Conservation (phyloP, 2,888 invertebrate species). For the Elaeidobius kamerunicus region DNA sequence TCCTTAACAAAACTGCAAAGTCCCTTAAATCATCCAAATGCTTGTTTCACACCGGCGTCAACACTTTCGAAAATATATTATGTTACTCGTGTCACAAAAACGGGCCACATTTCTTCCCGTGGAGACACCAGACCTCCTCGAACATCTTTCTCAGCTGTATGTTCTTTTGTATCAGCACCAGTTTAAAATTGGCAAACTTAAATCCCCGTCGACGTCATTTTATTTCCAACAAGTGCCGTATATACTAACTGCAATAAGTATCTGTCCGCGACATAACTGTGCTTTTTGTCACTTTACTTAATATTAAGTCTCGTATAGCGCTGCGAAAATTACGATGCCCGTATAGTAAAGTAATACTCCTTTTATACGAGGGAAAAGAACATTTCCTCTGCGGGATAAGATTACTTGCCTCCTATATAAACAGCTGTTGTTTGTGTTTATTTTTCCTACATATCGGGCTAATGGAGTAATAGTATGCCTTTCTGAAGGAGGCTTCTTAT, state of each 20-base stretch:
- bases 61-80: neutral
- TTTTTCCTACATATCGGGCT: constrained; percentile 14
- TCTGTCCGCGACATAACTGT: constrained; percentile 26
- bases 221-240: constrained; percentile 29
- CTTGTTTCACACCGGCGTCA: neutral
- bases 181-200: constrained; percentile 27
- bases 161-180: constrained; percentile 19
- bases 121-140: constrained; percentile 3
- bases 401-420: constrained; percentile 16
- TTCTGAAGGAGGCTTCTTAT: neutral
- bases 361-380: constrained; percentile 17
- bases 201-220: constrained; percentile 15
- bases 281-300: constrained; percentile 30
- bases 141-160: constrained; percentile 20
- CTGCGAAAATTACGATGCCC: constrained; percentile 27
- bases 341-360: constrained; percentile 27
- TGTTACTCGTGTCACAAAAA: constrained; percentile 3
- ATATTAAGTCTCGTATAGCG: constrained; percentile 27
- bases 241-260: constrained; percentile 29
- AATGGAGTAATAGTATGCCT: neutral
- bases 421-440: constrained; percentile 8
- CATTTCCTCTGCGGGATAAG: constrained; percentile 12
- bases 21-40: too few species aligned
- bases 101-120: constrained; percentile 3
- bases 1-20: neutral